phyloP scores from a whole-genome alignment of 2,888 invertebrate genomes.

The Phania funesta region DNA sequence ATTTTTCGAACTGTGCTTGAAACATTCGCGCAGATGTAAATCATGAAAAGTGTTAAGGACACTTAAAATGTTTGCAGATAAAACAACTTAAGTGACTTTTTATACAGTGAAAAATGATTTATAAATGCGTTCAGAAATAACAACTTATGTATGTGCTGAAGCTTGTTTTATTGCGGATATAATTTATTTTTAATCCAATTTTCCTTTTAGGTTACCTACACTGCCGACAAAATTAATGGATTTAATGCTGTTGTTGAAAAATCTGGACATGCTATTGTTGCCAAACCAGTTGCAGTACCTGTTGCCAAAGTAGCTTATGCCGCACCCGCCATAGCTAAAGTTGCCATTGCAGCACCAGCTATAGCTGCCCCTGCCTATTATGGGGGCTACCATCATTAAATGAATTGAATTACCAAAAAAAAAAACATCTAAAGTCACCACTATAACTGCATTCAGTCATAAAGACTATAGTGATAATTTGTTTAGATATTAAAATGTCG shows the following conservation, averaged over 20 bases:
- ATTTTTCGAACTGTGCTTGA: too few species aligned
- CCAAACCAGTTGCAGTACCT: slow-evolving; percentile 71
- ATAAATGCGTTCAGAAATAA: too few species aligned
- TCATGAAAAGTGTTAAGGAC: too few species aligned
- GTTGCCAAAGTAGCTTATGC: slow-evolving; percentile 74
- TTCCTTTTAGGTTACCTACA: slow-evolving; percentile 82
- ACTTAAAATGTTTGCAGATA: too few species aligned
- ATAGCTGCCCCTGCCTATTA: slow-evolving; percentile 66
- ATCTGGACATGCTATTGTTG: slow-evolving; percentile 71
- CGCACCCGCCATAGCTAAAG: slow-evolving; percentile 71
- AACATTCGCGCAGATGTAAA: too few species aligned
- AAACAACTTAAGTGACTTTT: too few species aligned
- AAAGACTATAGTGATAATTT: slow-evolving; percentile 54
- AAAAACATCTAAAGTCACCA: neutral
- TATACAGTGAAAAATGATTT: too few species aligned
- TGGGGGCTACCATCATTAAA: slow-evolving; percentile 70
- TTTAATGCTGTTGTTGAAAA: slow-evolving; percentile 86
- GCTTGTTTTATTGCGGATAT: neutral
- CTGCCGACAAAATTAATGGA: slow-evolving; percentile 85
- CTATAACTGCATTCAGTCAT: slow-evolving; percentile 12
- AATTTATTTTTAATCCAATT: neutral
- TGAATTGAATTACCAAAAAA: neutral
- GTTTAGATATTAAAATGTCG: neutral
- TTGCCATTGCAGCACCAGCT: slow-evolving; percentile 72
- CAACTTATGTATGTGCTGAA: neutral